Evolutionary conservation across 2,797 vertebrate genomes (phyloP).

Genomic region (Gobio occitaniae): DNA sequence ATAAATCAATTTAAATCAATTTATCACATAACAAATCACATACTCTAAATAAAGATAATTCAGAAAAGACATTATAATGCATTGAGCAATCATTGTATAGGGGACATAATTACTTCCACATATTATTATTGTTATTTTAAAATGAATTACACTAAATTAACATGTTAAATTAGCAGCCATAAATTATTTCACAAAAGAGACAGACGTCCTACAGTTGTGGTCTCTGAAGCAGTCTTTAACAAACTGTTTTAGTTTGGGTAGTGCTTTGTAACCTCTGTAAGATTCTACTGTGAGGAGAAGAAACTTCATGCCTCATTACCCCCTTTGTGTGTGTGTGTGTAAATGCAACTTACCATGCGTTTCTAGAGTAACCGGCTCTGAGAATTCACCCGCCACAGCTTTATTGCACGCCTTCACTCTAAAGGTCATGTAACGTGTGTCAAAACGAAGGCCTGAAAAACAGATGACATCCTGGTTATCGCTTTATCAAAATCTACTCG

Average conservation of each 20-base stretch:
- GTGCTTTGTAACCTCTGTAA: constrained; percentile 18
- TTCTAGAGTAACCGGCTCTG: constrained; percentile 89
- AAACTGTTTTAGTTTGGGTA: neutral
- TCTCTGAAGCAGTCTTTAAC: constrained; percentile 10
- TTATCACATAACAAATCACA: too few species aligned
- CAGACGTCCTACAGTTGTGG: neutral
- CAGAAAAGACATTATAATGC: neutral
- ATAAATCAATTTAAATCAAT: neutral
- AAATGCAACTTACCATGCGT: constrained; percentile 83
- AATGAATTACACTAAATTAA: neutral
- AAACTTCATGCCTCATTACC: constrained; percentile 45
- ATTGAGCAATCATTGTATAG: neutral
- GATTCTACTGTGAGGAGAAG: constrained; percentile 3
- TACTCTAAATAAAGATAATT: neutral
- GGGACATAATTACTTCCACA: neutral
- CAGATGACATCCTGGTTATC: neutral
- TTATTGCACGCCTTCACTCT: constrained; percentile 95
- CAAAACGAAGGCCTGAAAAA: constrained; percentile 88
- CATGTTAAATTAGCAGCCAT: neutral
- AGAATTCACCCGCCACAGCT: constrained; percentile 94
- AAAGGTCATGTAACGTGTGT: constrained; percentile 93
- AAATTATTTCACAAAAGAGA: neutral
- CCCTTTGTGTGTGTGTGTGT: constrained; percentile 31
- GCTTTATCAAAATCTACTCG: neutral
- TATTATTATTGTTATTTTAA: neutral